Evolutionary conservation across 2,888 invertebrate species (phyloP).

Genomic region (Lissonota sp.): DNA sequence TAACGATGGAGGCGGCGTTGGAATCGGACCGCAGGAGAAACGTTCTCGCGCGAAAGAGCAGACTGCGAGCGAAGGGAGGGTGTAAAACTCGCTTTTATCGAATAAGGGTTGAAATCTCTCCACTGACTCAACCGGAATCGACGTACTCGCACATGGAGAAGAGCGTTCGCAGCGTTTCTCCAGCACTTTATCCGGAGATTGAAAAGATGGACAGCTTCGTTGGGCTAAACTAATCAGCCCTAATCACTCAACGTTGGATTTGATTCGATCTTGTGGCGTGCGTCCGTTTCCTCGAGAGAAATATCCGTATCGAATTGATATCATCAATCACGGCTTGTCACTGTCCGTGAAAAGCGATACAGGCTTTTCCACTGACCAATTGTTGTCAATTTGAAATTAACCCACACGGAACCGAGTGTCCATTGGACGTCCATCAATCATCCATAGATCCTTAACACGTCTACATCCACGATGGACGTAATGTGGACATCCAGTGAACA

Average conservation of each 20-base stretch:
- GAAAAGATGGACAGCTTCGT: constrained; percentile 47
- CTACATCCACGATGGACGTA: no score
- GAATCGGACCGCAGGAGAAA: constrained; percentile 44
- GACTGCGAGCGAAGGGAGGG: constrained; percentile 36
- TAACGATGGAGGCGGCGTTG: constrained; percentile 35
- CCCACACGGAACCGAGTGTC: no score
- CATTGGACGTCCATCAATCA: no score
- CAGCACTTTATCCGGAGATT: constrained; percentile 50
- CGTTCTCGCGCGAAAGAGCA: constrained; percentile 51
- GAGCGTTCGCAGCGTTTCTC: not conserved
- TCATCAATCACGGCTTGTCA: not conserved
- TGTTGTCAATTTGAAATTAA: no score
- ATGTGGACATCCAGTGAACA: no score
- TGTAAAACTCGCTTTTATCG: constrained; percentile 34
- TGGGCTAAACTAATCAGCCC: constrained; percentile 48
- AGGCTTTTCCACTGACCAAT: no score
- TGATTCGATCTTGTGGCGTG: not conserved
- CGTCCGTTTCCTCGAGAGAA: not conserved
- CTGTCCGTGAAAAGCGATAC: not conserved
- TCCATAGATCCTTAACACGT: no score
- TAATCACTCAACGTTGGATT: constrained; percentile 11
- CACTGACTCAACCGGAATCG: constrained; percentile 40
- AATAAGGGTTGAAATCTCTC: constrained; percentile 38
- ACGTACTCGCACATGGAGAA: not conserved
- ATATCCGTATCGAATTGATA: not conserved